Evolutionary conservation across 1,140 invertebrate species (phyloP).

Genomic region (Drosophila kikkawai): DNA sequence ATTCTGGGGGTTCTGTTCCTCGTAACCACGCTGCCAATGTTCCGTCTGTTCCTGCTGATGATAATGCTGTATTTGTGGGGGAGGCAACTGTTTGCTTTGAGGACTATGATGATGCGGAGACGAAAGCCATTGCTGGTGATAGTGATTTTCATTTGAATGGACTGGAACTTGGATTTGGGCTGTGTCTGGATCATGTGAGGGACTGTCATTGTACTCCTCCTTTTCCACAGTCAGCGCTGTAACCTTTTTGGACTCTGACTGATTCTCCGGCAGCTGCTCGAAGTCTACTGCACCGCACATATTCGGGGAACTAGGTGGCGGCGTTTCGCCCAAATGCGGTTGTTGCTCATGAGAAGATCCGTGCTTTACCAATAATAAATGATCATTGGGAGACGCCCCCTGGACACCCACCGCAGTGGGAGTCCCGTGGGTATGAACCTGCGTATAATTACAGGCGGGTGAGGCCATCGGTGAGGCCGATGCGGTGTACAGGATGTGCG

Average conservation of each 20-base stretch:
- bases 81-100: slow-evolving; percentile 70
- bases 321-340: slow-evolving; percentile 68
- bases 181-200: slow-evolving; percentile 31
- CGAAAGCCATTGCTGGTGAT: slow-evolving; percentile 69
- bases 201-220: slow-evolving; percentile 38
- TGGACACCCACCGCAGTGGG: slow-evolving; percentile 27
- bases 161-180: neutral
- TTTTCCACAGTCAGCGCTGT: slow-evolving; percentile 19
- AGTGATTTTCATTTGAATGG: slow-evolving; percentile 51
- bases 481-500: slow-evolving; percentile 65
- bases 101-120: slow-evolving; percentile 54
- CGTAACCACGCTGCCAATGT: slow-evolving; percentile 56
- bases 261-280: slow-evolving; percentile 54
- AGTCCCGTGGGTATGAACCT: slow-evolving; percentile 48
- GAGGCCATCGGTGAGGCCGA: slow-evolving; percentile 78
- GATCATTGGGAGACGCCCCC: slow-evolving; percentile 24
- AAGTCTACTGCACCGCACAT: slow-evolving; percentile 72
- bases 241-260: slow-evolving; percentile 18
- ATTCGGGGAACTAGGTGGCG: slow-evolving; percentile 75
- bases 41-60: slow-evolving; percentile 37
- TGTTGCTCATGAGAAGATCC: slow-evolving; percentile 22
- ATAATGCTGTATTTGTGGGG: slow-evolving; percentile 45
- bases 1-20: slow-evolving; percentile 30
- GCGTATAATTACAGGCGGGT: slow-evolving; percentile 69
- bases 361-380: slow-evolving; percentile 2